Evolutionary conservation across 2,888 invertebrate species (phyloP), one percentile per base, ranked within the genome.

Genomic region (Siphlonurus alternatus): DNA sequence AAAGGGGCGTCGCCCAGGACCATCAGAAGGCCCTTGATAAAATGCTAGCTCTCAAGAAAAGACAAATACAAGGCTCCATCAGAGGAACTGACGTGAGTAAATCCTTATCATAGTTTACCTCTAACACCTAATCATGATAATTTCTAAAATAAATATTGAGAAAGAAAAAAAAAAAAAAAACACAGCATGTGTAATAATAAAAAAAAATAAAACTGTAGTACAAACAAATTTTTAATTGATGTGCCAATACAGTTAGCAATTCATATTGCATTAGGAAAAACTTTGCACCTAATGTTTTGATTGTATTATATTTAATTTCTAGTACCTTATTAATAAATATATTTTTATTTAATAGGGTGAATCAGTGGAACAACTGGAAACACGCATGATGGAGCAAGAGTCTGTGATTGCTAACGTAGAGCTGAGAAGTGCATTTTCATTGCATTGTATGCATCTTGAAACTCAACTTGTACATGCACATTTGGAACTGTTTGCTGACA

Each of bases 41-140:
- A 68, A 82, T 83, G 81, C 70, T 83, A 51, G 78, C 80, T 1
- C 73, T 83, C 63, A 84, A 84, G 70, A 83, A 82, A 68, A 74
- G 81, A 61, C 82, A 82, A 71, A 81, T 83, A 71, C 83, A 83
- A 70, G 83, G 83, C 1, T 82, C 82, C 10, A 81, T 83, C 67
- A 76, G 80, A 63, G 83, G 83, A 23, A 79, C 80, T 59, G 82
- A 82, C 72, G 83, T 83, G 74, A 76, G 78, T 74, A 24, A 61
- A 24, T 20, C 20, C 18, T 15, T 3, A 2, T 38, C 19, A 38
- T 61, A 19, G 20, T 61, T 61, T 2, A n/a, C 10, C 38, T 61
- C 1, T 61, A 61, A 20, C 1, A 61, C 38, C 38, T n/a, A n/a
- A n/a, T n/a, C n/a, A n/a, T n/a, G n/a, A n/a, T n/a, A n/a, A 61